Evolutionary conservation across 2,888 invertebrate species (phyloP).

Genomic region (Neoascia interrupta): DNA sequence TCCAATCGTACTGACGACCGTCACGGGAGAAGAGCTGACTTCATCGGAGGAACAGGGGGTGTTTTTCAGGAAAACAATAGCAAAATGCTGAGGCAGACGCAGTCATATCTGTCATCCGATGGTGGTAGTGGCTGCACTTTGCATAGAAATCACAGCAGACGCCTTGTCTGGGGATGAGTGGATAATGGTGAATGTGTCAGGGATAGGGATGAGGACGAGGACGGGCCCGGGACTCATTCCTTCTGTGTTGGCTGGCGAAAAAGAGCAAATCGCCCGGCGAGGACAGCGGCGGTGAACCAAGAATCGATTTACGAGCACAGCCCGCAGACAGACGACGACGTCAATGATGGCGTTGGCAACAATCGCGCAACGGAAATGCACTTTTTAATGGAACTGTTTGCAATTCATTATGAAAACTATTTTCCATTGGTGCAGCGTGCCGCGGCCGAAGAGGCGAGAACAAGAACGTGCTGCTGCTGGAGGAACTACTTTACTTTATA

Average conservation of each 20-base stretch:
- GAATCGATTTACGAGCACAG: constrained; percentile 56
- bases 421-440: constrained; percentile 34
- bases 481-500: neutral
- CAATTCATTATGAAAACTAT: neutral
- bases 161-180: constrained; percentile 63
- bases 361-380: constrained; percentile 62
- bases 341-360: constrained; percentile 49
- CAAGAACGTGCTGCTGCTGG: constrained; percentile 39
- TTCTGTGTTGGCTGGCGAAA: no score
- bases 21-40: no score
- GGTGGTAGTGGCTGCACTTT: constrained; percentile 32
- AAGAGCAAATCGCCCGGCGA: no score
- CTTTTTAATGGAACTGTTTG: constrained; percentile 26
- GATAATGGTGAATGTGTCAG: constrained; percentile 4
- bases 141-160: constrained; percentile 62
- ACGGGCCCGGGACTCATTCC: no score
- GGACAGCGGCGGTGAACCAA: constrained; percentile 31
- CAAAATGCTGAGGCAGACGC: constrained; percentile 27
- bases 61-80: constrained; percentile 43
- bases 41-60: no score
- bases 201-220: no score
- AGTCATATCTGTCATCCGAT: constrained; percentile 44
- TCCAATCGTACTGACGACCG: no score
- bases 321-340: constrained; percentile 14
- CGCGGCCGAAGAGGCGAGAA: constrained; percentile 37